Evolutionary conservation across 2,888 invertebrate species (phyloP), one percentile per base, ranked within the genome.

Genomic region (Pseudococcus longispinus): DNA sequence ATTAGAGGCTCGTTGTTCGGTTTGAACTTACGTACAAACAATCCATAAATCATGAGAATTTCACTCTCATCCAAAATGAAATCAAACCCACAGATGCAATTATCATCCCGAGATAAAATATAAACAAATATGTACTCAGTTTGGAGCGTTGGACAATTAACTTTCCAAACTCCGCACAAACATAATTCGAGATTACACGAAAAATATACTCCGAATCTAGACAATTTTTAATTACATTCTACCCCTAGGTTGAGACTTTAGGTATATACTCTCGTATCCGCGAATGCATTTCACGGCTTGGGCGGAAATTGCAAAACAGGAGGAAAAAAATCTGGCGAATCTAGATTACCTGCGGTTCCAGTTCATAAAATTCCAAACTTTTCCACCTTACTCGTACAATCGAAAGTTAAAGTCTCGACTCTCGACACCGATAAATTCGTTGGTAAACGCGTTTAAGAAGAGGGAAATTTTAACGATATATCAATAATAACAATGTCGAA

Each of bases 391-490:
- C 23, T 20, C 23, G 42, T 80, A 23, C 42, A 80, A 80, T 80
- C 77, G 77, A 80, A 80, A 80, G 77, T 80, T 6, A 20, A 80
- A 42, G 20, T 80, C 51, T 29, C 42, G 42, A 80, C 29, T 23
- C 60, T 13, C 23, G 20, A 80, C n/a, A 0, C 42, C 1, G 42
- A 42, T 60, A 60, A 37, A 37, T 37, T 13, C 20, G 11, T 23
- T 23, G 11, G 0, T 55, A 23, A 23, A 23, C 23, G 9, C 51
- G 18, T 51, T 37, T 5, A 37, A 74, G 74, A 74, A 74, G 18
- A 20, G 37, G 77, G 42, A 80, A 80, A 80, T 42, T 80, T 80
- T 80, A 80, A 80, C 77, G 77, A 80, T 80, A 80, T 80, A 80
- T 80, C 77, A 80, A 80, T 80, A 74, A 74, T 74, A 80, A 80